Evolutionary conservation across 1,140 invertebrate genomes (phyloP).

Genomic region (Formica exsecta): DNA sequence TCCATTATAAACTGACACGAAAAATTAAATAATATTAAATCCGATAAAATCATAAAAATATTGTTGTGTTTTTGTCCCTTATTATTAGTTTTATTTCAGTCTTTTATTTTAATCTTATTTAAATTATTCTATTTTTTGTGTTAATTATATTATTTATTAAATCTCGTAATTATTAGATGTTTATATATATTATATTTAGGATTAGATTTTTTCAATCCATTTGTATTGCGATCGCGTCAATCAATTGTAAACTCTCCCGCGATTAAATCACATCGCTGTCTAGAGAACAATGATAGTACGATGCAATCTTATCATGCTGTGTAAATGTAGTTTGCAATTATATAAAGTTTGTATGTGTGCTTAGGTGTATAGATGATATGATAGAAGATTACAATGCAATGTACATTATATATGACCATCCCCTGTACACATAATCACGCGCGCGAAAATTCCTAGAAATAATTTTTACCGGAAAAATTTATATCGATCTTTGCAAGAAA

Average conservation of each 20-base stretch:
- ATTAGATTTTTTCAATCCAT: neutral
- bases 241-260: neutral
- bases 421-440: neutral
- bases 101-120: neutral
- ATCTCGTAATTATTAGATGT: neutral
- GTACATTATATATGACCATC: too few relatives aligned
- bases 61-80: neutral
- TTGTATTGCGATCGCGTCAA: neutral
- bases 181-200: neutral
- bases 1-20: slow-evolving; percentile 42
- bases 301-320: neutral
- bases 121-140: neutral
- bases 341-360: slow-evolving; percentile 5
- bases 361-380: neutral
- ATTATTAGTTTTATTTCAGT: neutral
- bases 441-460: neutral
- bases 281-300: neutral
- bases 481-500: neutral
- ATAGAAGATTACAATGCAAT: neutral
- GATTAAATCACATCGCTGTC: slow-evolving; percentile 5
- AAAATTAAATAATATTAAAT: slow-evolving; percentile 37
- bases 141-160: neutral
- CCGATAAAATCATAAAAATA: neutral
- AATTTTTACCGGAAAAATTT: slow-evolving; percentile 26
- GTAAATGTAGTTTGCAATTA: slow-evolving; percentile 25